Evolutionary conservation across 35 echinoderm and acorn worm genomes (phyloP).

Genomic region (Lytechinus variegatus): DNA sequence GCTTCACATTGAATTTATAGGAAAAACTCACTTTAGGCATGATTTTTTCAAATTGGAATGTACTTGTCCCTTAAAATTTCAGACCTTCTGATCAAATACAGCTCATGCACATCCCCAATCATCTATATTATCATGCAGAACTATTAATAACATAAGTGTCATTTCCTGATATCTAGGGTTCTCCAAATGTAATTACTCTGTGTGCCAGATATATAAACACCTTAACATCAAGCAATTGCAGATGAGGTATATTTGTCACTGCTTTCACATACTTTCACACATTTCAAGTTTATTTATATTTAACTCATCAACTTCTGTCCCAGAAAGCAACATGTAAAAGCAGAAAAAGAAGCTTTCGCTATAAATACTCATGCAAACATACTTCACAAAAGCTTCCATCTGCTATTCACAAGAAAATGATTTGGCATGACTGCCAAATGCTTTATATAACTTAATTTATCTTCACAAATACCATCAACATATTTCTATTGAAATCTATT

Average conservation of each 20-base stretch:
- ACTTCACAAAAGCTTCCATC: not conserved
- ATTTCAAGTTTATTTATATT: not conserved
- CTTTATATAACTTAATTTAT: not conserved
- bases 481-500: not conserved
- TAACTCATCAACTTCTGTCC: no score
- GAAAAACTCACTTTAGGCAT: no score
- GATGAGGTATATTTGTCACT: not conserved
- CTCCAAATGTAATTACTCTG: not conserved
- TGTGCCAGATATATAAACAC: not conserved
- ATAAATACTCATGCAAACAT: not conserved
- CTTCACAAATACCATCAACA: not conserved
- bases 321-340: not conserved
- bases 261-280: not conserved
- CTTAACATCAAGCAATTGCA: not conserved
- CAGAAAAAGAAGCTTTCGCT: not conserved
- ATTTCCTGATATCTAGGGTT: not conserved
- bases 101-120: not conserved
- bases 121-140: not conserved
- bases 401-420: not conserved
- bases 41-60: no score
- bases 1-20: no score
- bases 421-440: not conserved
- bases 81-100: not conserved
- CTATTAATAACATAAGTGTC: not conserved
- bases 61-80: not conserved